Evolutionary conservation across 2,797 vertebrate species (phyloP).

Genomic region (Microctenopoma steveboyesi): DNA sequence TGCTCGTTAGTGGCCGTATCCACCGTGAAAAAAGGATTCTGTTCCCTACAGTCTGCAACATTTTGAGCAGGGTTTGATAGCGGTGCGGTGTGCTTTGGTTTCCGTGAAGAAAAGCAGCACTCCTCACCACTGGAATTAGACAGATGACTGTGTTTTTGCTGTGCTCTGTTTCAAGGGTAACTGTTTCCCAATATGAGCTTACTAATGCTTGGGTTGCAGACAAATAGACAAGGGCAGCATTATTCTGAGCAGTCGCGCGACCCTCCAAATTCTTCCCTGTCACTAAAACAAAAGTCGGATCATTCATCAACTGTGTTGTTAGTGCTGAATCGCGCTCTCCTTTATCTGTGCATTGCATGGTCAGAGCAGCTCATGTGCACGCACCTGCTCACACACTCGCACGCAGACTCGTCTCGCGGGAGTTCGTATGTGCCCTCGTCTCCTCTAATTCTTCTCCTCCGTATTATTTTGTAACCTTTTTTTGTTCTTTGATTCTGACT

Average conservation of each 20-base stretch:
- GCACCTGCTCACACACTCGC: conserved; percentile 21
- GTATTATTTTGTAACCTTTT: conserved; percentile 38
- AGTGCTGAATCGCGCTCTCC: conserved; percentile 82
- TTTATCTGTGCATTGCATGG: conserved; percentile 75
- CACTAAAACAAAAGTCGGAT: conserved; percentile 86
- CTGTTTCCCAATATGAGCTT: conserved; percentile 81
- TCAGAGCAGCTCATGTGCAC: conserved; percentile 43
- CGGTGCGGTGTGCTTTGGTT: conserved; percentile 31
- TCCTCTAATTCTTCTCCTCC: conserved; percentile 39
- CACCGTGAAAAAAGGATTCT: conserved; percentile 3
- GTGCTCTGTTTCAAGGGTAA: conserved; percentile 80
- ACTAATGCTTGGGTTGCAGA: conserved; percentile 83
- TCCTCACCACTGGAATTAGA: conserved; percentile 57
- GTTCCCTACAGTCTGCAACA: conserved; percentile 3
- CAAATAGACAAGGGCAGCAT: conserved; percentile 83
- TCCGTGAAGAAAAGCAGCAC: conserved; percentile 51
- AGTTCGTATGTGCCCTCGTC: conserved; percentile 46
- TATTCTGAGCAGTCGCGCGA: conserved; percentile 79
- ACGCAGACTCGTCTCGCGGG: conserved; percentile 58
- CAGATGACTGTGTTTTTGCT: conserved; percentile 70
- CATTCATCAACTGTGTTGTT: conserved; percentile 80
- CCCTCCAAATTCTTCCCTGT: conserved; percentile 80
- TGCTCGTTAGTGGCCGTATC: conserved; percentile 1
- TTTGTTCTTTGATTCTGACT: conserved; percentile 46
- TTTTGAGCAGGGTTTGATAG: conserved; percentile 31